Base-by-base conservation (phyloP, 2,888 invertebrate genomes). In the Rhopalosiphum nymphaeae region DNA sequence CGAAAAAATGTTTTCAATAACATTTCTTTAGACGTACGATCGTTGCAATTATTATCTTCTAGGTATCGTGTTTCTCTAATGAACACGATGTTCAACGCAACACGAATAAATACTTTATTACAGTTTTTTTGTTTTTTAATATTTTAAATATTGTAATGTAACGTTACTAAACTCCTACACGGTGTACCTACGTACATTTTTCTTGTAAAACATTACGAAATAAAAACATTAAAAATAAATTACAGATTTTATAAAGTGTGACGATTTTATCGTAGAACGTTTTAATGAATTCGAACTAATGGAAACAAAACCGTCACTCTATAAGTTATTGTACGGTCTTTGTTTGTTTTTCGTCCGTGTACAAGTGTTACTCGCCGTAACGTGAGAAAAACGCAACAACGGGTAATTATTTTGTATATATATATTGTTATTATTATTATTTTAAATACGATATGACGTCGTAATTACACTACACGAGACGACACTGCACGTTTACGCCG, bases 361-460 rank as follows among this genome's bases (percentile, higher is more conserved):
- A 13, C 67, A 42, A 78, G 84, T 91, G 84, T 53, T 53, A 26
- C 78, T 10, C 9, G 84, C 46, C 49, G 26, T 44, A 91, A 91
- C 91, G 91, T 91, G 91, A 91, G 91, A 91, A 91, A 91, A 91
- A 91, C 85, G 57, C 91, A 44, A 86, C 86, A 86, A 86, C 91
- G 56, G 91, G 57, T 57, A 91, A 91, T 91, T 91, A 91, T 91
- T 91, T 86, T 46, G 86, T 86, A 91, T 57, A 21, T 88, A 25
- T 88, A 36, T 88, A 46, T 86, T 29, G 4, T 86, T 86, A 46
- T 86, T 86, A 44, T 49, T 49, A 46, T 61, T 90, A 49, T 78
- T 91, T 78, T 91, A 36, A 78, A 91, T 53, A 53, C 91, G 91
- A 91, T 91, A 91, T 86, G 91, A 91, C 91, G 86, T 91, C 57